Evolutionary conservation across 2,797 vertebrate genomes (phyloP), one percentile per base, ranked within the genome.

Genomic region (Merluccius polli): DNA sequence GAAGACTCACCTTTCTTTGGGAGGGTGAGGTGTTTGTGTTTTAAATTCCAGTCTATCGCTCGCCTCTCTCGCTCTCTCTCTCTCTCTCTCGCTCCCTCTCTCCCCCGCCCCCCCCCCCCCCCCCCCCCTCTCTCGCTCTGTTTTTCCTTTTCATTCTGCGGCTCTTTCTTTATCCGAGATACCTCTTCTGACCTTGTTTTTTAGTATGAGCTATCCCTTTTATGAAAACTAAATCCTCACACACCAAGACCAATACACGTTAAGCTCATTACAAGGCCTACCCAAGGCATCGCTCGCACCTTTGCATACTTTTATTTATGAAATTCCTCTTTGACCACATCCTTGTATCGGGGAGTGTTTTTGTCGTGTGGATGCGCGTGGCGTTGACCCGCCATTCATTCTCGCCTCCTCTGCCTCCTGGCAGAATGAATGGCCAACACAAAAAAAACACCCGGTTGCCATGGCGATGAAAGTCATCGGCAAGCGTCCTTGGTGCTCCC

Each of bases 401-500:
- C 52, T 24, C 1, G n/a, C 52, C n/a, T 59, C 52, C 52, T 59
- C 52, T n/a, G 52, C 52, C 21, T 59, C 52, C 8, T 35, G 7
- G 21, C 52, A 9, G 52, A 59, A 59, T 24, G 52, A 59, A 59
- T 59, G 21, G n/a, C 2, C 52, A 24, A 6, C 52, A 59, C 52
- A 84, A 82, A 94, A 93, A 89, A 87, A 78, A 77, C 72, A 78
- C 74, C 67, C 89, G 88, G 89, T 92, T 90, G 79, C 84, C 84
- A 75, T 92, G 87, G 81, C 76, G 63, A 83, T 83, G n/a, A 75
- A 74, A 73, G 79, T 84, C 41, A 72, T 83, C 15, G 18, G 44
- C 21, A 44, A 79, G 70, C 75, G 79, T 80, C 78, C 79, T 86
- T 77, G 82, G 75, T 86, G 85, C 82, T 82, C 59, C 21, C 21